Evolutionary conservation across 2,113 vertebrate species (phyloP).

Genomic region (Atrichornis clamosus): DNA sequence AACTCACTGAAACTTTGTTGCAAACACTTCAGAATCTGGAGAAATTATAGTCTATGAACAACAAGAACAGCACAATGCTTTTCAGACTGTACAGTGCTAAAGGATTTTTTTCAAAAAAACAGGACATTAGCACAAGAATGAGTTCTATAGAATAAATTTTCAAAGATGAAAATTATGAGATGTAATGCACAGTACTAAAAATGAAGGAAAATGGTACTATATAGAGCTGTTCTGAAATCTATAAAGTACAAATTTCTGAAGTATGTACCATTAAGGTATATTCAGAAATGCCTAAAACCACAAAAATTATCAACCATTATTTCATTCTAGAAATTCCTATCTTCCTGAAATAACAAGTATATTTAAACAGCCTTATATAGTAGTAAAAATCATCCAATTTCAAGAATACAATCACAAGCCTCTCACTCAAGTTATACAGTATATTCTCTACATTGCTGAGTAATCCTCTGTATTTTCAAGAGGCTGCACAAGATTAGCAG

Average conservation of each 20-base stretch:
- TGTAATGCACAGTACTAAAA: not conserved
- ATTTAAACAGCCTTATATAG: not conserved
- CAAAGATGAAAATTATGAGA: not conserved
- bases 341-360: not conserved
- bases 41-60: not conserved
- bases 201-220: not conserved
- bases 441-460: not conserved
- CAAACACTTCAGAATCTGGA: not conserved
- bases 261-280: not conserved
- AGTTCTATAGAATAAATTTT: not conserved
- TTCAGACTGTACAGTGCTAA: not conserved
- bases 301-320: not conserved
- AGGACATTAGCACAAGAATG: not conserved
- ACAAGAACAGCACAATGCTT: not conserved
- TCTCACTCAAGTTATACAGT: not conserved
- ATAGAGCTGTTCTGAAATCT: not conserved
- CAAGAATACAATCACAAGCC: not conserved
- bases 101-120: not conserved
- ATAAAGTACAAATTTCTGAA: not conserved
- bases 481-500: not conserved
- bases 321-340: not conserved
- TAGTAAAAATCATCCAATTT: not conserved
- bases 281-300: not conserved
- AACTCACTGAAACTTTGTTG: not conserved
- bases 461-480: not conserved